phyloP scores from a whole-genome alignment of 2,888 invertebrate species.

The Aleiodes testaceus region DNA sequence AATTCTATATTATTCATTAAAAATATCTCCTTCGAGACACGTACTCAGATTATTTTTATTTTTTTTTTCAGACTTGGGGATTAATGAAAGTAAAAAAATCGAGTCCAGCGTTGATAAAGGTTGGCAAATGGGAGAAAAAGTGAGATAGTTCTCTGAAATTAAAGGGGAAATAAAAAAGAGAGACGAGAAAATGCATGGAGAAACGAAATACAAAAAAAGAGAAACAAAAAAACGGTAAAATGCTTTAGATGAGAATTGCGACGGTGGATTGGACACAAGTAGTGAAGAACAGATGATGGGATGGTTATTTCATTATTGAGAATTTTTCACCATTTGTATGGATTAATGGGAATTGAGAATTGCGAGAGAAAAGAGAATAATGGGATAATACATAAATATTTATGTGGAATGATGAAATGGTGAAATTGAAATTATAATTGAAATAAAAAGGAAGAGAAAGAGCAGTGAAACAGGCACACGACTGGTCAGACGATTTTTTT shows the following conservation, averaged over 20 bases:
- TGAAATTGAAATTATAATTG: background rate
- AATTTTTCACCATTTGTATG: slow-evolving; percentile 16
- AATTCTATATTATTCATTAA: background rate
- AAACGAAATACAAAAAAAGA: slow-evolving; percentile 24
- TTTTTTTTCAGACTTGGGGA: slow-evolving; percentile 14
- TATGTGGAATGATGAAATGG: background rate
- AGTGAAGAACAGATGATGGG: too few species aligned
- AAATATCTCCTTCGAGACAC: background rate
- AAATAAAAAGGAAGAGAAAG: background rate
- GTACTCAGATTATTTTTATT: slow-evolving; percentile 4
- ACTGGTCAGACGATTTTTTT: background rate
- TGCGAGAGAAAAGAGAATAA: background rate
- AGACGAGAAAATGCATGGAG: slow-evolving; percentile 26
- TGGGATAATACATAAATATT: slow-evolving; percentile 35
- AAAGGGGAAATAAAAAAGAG: slow-evolving; percentile 26
- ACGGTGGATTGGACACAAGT: slow-evolving; percentile 5
- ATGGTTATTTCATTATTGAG: slow-evolving; percentile 49
- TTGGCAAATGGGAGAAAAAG: slow-evolving; percentile 5
- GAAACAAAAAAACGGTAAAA: slow-evolving; percentile 29
- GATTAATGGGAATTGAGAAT: slow-evolving; percentile 18
- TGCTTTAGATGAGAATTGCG: slow-evolving; percentile 33
- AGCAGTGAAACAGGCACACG: slow-evolving; percentile 7
- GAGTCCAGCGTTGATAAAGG: background rate
- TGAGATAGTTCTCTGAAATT: slow-evolving; percentile 12
- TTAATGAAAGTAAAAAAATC: slow-evolving; percentile 31